phyloP scores from a whole-genome alignment of 2,113 vertebrate species.

The Accipiter virgatus region DNA sequence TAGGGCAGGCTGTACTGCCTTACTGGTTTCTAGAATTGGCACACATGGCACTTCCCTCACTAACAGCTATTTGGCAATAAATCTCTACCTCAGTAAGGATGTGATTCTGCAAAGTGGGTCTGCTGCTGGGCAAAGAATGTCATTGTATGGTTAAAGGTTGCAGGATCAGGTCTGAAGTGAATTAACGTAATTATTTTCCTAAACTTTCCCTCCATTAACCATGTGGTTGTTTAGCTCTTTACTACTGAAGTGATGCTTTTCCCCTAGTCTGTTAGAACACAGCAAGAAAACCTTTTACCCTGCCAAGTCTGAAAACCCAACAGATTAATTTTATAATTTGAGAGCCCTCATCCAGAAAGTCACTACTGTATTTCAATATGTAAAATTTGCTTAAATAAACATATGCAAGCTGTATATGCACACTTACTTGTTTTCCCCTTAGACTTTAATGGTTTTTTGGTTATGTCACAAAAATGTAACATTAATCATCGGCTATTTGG shows the following conservation, averaged over 20 bases:
- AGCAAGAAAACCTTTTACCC: not conserved
- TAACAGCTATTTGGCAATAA: slow-evolving; percentile 19
- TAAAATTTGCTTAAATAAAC: not conserved
- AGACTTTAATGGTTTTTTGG: not conserved
- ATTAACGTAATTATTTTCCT: not conserved
- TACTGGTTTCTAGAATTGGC: slow-evolving; percentile 13
- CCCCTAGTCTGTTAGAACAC: not conserved
- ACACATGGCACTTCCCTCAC: slow-evolving; percentile 4
- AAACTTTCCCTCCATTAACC: not conserved
- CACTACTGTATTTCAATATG: not conserved
- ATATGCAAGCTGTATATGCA: not conserved
- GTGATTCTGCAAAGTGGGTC: not conserved
- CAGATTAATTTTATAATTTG: not conserved
- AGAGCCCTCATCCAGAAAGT: not conserved
- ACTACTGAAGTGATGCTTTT: not conserved
- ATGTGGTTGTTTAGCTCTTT: slow-evolving; percentile 2
- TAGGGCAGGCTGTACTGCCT: slow-evolving; percentile 3
- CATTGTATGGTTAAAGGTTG: not conserved
- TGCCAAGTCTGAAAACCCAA: not conserved
- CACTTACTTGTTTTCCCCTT: not conserved
- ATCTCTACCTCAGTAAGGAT: not conserved
- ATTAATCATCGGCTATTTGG: not conserved
- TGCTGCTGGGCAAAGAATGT: slow-evolving; percentile 16
- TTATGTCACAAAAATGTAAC: not conserved
- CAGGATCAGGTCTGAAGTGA: not conserved